Percentiles rank a stretch among this genome's conserved stretches.
These are phyloP conservation scores for Hypotaenidia philippensis DNA, from an alignment of 2,797 vertebrate species.

Conservation along the genomic window DNA sequence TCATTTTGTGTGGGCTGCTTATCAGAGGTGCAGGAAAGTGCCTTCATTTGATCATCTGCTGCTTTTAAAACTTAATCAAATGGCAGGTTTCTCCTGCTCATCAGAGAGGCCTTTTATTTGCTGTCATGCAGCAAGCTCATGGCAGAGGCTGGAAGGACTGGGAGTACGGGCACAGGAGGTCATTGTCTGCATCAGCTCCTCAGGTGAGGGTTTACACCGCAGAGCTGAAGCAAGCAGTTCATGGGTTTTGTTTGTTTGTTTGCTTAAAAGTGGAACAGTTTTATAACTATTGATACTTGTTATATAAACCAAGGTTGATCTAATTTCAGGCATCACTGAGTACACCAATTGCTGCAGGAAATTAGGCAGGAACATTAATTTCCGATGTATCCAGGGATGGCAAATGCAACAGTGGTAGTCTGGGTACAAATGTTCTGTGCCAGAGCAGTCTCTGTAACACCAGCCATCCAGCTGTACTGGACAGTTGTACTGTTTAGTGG, in stretches of 20 bases:
- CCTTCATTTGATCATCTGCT: not conserved
- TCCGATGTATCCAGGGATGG: not conserved
- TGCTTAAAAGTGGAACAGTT: not conserved
- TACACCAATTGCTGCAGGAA: not conserved
- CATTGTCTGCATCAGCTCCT: not conserved
- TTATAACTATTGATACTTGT: conserved; percentile 16
- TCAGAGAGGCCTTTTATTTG: not conserved
- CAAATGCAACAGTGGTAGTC: not conserved
- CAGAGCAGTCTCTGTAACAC: not conserved
- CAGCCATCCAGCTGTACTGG: not conserved
- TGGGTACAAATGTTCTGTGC: not conserved
- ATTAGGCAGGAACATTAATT: not conserved
- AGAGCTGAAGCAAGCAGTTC: not conserved
- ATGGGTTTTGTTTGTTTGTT: not conserved
- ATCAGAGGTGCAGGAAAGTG: not conserved
- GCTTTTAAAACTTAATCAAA: not conserved
- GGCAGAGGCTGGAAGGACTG: not conserved
- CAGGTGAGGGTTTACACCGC: rapidly evolving
- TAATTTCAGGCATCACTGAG: conserved; percentile 23
- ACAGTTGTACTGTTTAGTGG: not conserved
- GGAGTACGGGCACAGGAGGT: not conserved
- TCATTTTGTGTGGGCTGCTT: not conserved
- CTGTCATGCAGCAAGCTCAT: not conserved
- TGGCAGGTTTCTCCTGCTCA: not conserved
- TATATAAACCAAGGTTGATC: conserved; percentile 2